Evolutionary conservation across 2,113 vertebrate species (phyloP).

Genomic region (Pterocles orientalis): DNA sequence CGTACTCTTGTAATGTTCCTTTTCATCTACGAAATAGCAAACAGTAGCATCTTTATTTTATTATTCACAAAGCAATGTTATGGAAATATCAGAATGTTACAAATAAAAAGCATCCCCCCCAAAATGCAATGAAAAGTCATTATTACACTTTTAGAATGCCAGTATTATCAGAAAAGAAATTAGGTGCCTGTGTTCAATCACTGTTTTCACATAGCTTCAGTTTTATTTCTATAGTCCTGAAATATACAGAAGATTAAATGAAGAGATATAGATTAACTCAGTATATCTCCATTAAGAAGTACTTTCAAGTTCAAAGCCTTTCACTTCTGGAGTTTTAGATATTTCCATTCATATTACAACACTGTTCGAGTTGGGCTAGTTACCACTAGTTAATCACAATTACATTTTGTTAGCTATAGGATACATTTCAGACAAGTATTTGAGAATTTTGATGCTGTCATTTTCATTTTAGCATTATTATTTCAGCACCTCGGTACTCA

Average conservation of each 20-base stretch:
- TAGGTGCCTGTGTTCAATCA: neutral
- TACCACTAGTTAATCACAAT: neutral
- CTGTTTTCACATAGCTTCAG: neutral
- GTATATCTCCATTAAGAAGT: neutral
- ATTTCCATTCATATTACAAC: neutral
- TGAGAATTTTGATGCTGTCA: neutral
- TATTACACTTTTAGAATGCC: neutral
- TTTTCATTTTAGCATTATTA: neutral
- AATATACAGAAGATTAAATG: neutral
- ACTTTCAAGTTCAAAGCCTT: neutral
- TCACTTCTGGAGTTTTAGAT: neutral
- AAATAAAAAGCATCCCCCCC: neutral
- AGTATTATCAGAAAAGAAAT: neutral
- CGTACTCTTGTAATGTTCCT: neutral
- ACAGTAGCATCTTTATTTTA: neutral
- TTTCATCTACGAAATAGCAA: neutral
- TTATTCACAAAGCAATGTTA: neutral
- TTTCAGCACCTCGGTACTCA: neutral
- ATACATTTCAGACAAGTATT: neutral
- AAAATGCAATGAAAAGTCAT: neutral
- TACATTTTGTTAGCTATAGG: neutral
- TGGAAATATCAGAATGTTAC: neutral
- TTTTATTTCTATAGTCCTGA: neutral
- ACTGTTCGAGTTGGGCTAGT: neutral
- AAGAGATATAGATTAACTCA: neutral